phyloP scores from a whole-genome alignment of 2,113 vertebrate genomes.

The Recurvirostra avosetta region DNA sequence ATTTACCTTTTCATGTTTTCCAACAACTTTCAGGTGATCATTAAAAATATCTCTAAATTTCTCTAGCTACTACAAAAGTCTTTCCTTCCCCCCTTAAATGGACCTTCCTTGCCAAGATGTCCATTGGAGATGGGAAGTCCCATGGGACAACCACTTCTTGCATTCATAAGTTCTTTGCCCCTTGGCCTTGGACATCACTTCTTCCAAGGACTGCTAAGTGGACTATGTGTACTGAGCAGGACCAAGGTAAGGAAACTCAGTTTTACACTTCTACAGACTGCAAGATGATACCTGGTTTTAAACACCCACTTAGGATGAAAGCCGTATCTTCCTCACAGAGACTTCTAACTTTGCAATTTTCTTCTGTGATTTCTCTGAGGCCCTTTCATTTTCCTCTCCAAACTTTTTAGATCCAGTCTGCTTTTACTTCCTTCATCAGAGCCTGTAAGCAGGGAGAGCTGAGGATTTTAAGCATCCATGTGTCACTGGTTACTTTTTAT shows the following conservation, averaged over 20 bases:
- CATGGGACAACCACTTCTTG: not conserved
- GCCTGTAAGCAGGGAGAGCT: not conserved
- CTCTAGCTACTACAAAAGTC: not conserved
- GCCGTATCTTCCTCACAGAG: not conserved
- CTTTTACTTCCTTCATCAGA: not conserved
- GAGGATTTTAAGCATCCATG: not conserved
- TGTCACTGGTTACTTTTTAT: not conserved
- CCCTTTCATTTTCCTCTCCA: not conserved
- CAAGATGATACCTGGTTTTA: not conserved
- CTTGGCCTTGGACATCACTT: not conserved
- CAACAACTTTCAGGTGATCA: not conserved
- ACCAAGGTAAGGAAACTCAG: not conserved
- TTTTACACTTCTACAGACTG: not conserved
- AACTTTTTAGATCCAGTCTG: not conserved
- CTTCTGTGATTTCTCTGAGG: not conserved
- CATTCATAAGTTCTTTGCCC: accelerated
- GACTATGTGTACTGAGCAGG: not conserved
- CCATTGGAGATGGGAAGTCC: not conserved
- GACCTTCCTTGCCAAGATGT: not conserved
- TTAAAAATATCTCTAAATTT: not conserved
- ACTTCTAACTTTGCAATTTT: not conserved
- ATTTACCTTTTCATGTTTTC: not conserved
- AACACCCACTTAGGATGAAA: not conserved
- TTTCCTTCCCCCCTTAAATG: not conserved
- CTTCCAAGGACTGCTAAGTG: not conserved